These are phyloP conservation scores for Edolisoma coerulescens DNA, from an alignment of 2,113 vertebrate species.

Conservation along the genomic window DNA sequence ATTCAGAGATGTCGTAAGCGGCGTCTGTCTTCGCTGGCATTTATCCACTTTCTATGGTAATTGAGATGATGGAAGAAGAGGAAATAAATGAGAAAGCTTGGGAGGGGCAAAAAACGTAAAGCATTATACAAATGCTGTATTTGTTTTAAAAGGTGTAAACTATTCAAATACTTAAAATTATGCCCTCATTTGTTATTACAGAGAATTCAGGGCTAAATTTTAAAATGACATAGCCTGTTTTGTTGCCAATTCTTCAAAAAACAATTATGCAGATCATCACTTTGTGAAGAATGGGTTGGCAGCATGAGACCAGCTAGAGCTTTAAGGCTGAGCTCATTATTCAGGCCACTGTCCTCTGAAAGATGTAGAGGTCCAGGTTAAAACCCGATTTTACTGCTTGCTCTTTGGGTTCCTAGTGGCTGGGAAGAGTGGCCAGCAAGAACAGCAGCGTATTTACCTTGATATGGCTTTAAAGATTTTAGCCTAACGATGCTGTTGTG, in stretches of 20 bases:
- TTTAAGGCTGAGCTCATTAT: background rate
- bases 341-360: background rate
- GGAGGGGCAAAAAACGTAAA: background rate
- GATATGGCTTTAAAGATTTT: background rate
- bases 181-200: background rate
- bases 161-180: background rate
- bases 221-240: background rate
- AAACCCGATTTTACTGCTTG: background rate
- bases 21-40: background rate
- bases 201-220: background rate
- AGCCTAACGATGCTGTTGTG: background rate
- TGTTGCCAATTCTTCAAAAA: background rate
- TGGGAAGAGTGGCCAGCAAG: background rate
- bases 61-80: background rate
- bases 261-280: background rate
- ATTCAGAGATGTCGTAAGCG: background rate
- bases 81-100: background rate
- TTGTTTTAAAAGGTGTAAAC: background rate
- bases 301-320: background rate
- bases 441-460: background rate
- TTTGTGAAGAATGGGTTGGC: background rate
- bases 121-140: background rate
- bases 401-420: background rate
- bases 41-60: constrained; percentile 1
- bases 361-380: background rate